A percentile compares a stretch with the other conserved stretches of the same genome.
phyloP scores from a whole-genome alignment of 1,140 invertebrate species.

The Diplogasteroides magnus region DNA sequence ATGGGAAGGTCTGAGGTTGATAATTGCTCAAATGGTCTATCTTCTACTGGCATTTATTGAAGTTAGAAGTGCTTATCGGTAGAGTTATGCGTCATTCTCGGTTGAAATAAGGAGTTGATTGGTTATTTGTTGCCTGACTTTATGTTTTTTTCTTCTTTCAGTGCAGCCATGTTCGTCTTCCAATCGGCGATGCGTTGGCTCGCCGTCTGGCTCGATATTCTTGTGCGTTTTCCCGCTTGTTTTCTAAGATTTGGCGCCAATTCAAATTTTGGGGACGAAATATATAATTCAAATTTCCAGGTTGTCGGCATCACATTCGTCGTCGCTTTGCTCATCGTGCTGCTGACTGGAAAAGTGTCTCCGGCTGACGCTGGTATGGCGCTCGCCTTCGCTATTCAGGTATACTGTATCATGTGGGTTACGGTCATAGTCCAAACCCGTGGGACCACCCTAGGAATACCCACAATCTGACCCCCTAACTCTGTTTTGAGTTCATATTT shows the following conservation, averaged over 20 bases:
- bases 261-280: not conserved
- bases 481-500: too few species aligned
- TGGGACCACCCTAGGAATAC: too few species aligned
- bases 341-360: conserved; percentile 61
- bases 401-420: not conserved
- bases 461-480: too few species aligned
- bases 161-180: conserved; percentile 58
- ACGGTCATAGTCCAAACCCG: too few species aligned
- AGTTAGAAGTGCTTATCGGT: too few species aligned
- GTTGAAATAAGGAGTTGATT: too few species aligned
- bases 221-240: conserved; percentile 54
- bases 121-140: too few species aligned
- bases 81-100: too few species aligned
- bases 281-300: not conserved
- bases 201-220: conserved; percentile 65
- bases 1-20: too few species aligned
- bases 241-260: too few species aligned
- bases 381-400: conserved; percentile 63
- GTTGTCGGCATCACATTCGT: conserved; percentile 60
- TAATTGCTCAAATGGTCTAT: too few species aligned
- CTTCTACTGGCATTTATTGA: not conserved
- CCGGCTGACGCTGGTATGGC: conserved; percentile 68
- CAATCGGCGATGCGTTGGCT: conserved; percentile 67
- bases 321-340: conserved; percentile 63
- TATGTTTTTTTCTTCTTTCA: conserved; percentile 7